Conservation (phyloP, 2,113 vertebrate genomes). For the Alexandromys fortis region DNA sequence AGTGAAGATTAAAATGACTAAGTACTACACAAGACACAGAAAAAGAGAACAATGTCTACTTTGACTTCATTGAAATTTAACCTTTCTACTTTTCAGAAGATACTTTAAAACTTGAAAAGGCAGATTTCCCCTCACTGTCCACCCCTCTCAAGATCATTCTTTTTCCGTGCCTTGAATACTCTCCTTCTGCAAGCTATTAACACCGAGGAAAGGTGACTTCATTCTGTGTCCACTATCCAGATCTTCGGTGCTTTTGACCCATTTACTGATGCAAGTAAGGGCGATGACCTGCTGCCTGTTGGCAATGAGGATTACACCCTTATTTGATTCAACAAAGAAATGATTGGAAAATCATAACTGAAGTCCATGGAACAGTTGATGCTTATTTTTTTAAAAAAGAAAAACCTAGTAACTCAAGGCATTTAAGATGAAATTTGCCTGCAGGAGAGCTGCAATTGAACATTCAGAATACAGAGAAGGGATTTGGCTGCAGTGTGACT, state of each 20-base stretch:
- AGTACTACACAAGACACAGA: background rate
- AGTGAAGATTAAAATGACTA: background rate
- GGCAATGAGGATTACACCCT: background rate
- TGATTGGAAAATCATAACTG: background rate
- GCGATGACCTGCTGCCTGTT: background rate
- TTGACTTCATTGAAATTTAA: background rate
- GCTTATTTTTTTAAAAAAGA: too few species aligned
- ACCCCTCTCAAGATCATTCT: background rate
- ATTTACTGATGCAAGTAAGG: background rate
- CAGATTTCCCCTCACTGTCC: background rate
- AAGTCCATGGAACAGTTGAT: background rate
- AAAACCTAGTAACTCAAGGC: background rate
- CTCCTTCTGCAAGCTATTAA: background rate
- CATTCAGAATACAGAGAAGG: background rate
- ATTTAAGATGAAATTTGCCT: background rate
- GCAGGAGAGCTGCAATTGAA: background rate
- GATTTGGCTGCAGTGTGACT: background rate
- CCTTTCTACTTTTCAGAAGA: background rate
- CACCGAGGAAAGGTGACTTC: background rate
- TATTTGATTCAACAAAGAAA: background rate
- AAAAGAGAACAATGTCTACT: background rate
- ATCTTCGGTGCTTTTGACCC: background rate
- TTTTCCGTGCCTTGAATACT: background rate
- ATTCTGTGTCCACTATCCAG: background rate
- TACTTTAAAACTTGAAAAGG: background rate